phyloP scores from a whole-genome alignment of 2,797 vertebrate species.

The Agapornis canus region DNA sequence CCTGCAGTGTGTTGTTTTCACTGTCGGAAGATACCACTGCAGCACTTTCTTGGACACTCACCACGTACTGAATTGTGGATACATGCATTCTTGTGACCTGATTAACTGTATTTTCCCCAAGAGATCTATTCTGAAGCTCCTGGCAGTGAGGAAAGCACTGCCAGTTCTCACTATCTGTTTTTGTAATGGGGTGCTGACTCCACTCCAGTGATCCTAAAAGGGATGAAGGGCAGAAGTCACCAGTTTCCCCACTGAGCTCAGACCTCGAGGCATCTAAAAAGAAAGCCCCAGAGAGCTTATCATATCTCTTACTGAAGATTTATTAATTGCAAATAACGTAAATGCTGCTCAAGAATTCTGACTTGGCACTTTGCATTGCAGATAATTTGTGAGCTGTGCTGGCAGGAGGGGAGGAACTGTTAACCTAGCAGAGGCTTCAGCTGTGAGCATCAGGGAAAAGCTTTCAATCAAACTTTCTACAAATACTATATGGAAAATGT shows the following conservation, averaged over 20 bases:
- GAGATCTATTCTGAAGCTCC: neutral
- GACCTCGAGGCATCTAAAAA: neutral
- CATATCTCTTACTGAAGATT: neutral
- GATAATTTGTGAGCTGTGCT: neutral
- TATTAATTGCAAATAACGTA: neutral
- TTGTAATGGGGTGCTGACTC: neutral
- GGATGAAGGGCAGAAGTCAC: neutral
- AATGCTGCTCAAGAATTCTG: neutral
- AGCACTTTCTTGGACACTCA: neutral
- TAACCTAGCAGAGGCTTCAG: neutral
- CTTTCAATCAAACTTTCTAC: neutral
- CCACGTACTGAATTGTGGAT: neutral
- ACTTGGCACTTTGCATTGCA: neutral
- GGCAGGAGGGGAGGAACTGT: neutral
- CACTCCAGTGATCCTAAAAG: neutral
- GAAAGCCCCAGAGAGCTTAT: neutral
- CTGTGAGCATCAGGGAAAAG: neutral
- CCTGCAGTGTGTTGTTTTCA: neutral
- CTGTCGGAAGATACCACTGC: neutral
- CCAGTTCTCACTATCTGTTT: neutral
- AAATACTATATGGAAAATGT: neutral
- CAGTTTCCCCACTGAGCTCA: slow-evolving; percentile 30
- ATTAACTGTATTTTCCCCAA: neutral
- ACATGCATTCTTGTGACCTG: neutral
- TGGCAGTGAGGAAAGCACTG: neutral